Evolutionary conservation across 2,797 vertebrate species (phyloP).

Genomic region (Lepilemur ruficaudatus): DNA sequence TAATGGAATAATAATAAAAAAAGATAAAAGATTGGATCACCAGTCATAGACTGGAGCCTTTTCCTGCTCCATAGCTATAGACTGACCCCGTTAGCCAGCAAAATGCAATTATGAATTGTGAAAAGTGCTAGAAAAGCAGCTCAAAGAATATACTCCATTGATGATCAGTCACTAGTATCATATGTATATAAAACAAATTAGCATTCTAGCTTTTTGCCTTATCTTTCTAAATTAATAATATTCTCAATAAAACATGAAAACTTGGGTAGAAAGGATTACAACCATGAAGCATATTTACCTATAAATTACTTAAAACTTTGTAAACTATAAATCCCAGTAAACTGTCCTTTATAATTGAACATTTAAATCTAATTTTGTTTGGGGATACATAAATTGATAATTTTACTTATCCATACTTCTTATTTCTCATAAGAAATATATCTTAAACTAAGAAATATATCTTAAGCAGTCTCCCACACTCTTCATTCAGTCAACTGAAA

Average conservation of each 20-base stretch:
- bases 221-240: neutral
- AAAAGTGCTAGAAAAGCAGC: neutral
- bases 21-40: neutral
- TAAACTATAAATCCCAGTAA: neutral
- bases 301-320: neutral
- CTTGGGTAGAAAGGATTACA: neutral
- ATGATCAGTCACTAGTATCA: neutral
- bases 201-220: slow-evolving; percentile 13
- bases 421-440: slow-evolving; percentile 13
- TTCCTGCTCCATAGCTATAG: neutral
- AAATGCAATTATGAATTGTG: neutral
- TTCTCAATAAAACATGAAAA: neutral
- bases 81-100: neutral
- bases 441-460: slow-evolving; percentile 17
- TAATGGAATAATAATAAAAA: neutral
- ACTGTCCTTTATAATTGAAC: slow-evolving; percentile 10
- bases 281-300: neutral
- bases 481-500: slow-evolving; percentile 62
- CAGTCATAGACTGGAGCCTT: neutral
- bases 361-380: slow-evolving; percentile 46
- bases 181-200: neutral
- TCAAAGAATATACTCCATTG: neutral
- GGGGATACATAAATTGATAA: neutral
- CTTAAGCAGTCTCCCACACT: slow-evolving; percentile 49
- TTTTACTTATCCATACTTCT: slow-evolving; percentile 1